Percentiles rank a stretch among this genome's conserved stretches.
phyloP scores from a whole-genome alignment of 1,140 invertebrate genomes.

The Zaprionus capensis region DNA sequence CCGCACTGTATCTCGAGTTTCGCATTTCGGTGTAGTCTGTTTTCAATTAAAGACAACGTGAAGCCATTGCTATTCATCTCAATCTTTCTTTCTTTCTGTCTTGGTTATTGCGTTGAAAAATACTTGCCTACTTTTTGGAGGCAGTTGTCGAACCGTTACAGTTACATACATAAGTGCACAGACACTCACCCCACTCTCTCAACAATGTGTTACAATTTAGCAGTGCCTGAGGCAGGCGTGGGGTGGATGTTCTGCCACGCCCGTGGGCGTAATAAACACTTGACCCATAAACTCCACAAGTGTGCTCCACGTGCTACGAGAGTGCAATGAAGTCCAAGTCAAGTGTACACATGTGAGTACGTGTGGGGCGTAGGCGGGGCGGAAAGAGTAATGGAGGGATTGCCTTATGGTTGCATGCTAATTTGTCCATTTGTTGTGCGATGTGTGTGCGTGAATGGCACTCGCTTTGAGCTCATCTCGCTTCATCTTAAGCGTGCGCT shows the following conservation, averaged over 20 bases:
- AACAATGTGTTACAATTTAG: slow-evolving; percentile 80
- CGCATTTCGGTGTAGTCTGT: slow-evolving; percentile 45
- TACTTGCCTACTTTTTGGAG: slow-evolving; percentile 39
- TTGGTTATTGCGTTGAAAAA: slow-evolving; percentile 23
- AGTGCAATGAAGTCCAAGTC: slow-evolving; percentile 80
- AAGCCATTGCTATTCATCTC: not conserved
- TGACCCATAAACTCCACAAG: slow-evolving; percentile 77
- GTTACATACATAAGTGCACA: slow-evolving; percentile 82
- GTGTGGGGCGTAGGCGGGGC: not conserved
- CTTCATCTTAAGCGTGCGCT: slow-evolving; percentile 53
- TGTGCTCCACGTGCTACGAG: slow-evolving; percentile 65
- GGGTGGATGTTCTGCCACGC: slow-evolving; percentile 50
- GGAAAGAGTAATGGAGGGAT: not conserved
- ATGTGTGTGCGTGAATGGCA: slow-evolving; percentile 27
- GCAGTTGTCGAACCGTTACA: slow-evolving; percentile 56
- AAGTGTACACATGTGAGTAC: slow-evolving; percentile 69
- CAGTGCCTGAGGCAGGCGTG: slow-evolving; percentile 17
- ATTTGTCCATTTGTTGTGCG: slow-evolving; percentile 70
- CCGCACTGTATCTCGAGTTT: slow-evolving; percentile 1
- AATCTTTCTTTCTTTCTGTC: not conserved
- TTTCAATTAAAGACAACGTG: slow-evolving; percentile 71
- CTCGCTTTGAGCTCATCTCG: slow-evolving; percentile 60
- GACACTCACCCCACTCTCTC: slow-evolving; percentile 53
- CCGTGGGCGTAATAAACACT: slow-evolving; percentile 78
- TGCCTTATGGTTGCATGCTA: slow-evolving; percentile 59